Percentiles rank a stretch among this genome's conserved stretches.
These are phyloP conservation scores for Canis aureus DNA, from an alignment of 2,113 vertebrate species.

Conservation along the genomic window DNA sequence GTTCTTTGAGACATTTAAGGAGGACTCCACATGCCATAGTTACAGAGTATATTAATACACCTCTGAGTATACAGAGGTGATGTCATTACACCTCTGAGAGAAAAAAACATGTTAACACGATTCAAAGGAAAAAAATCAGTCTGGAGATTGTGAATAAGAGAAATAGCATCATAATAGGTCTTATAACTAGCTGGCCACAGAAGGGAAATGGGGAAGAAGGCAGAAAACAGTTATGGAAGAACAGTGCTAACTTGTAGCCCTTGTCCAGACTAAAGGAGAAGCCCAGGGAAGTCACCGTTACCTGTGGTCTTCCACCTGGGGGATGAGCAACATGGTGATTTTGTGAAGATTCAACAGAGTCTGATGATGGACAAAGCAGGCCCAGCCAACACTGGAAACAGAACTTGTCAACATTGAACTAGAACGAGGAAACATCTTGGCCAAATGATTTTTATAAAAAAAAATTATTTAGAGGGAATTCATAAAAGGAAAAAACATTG, in stretches of 20 bases:
- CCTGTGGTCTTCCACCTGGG: background rate
- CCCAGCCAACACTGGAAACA: background rate
- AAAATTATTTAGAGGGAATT: background rate
- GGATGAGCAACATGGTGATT: background rate
- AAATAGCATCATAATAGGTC: background rate
- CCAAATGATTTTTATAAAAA: background rate
- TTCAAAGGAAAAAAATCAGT: slow-evolving; percentile 29
- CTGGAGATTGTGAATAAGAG: background rate
- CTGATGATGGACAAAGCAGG: background rate
- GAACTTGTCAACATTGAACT: background rate
- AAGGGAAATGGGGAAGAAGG: background rate
- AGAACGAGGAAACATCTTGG: background rate
- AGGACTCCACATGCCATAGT: background rate
- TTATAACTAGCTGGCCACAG: background rate
- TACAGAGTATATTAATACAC: background rate
- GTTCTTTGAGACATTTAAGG: background rate
- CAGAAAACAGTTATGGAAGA: background rate
- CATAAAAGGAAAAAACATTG: background rate
- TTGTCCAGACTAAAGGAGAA: background rate
- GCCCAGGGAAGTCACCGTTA: background rate
- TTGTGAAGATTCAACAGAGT: background rate
- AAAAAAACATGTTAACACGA: background rate
- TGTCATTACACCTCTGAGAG: background rate
- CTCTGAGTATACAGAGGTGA: background rate
- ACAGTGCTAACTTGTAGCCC: background rate